Evolutionary conservation across 2,888 invertebrate species (phyloP), one percentile per base, ranked within the genome.

Genomic region (Mylabris sibirica): DNA sequence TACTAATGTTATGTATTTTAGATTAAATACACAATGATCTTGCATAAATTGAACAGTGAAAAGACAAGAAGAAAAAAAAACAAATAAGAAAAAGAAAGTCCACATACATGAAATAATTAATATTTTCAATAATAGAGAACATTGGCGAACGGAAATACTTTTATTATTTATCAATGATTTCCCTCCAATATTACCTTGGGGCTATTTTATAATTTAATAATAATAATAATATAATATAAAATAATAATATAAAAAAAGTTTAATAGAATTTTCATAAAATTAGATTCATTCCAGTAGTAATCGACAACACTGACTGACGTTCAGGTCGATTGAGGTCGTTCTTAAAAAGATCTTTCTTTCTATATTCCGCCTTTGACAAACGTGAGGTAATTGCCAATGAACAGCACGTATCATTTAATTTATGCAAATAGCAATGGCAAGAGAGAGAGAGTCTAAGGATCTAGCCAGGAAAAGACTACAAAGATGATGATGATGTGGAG

Each of bases 371-470:
- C 44, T 17, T 44, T 44, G 44, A 44, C 44, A 44, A 44, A 44
- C 44, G 44, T 44, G 44, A 44, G 44, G 44, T 44, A 44, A 44
- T 44, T 44, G 44, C 44, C 44, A 44, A 44, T 44, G 44, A 44
- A 44, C 44, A 44, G 44, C 44, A 44, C 44, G 44, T 44, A 44
- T 44, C 44, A 17, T 44, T 44, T 44, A 44, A 44, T 44, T 44
- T 44, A 44, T 44, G 44, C 44, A 44, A 44, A 44, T 44, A n/a
- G 44, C 44, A 44, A 44, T 44, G n/a, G 44, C 44, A 44, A 44
- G n/a, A 17, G 17, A 44, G 44, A 41, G 41, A 44, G 44, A 44
- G 44, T 44, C 44, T 44, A 44, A n/a, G 44, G 6, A 44, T 44
- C 44, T 44, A 44, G n/a, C 44, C 8, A 17, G 44, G 44, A 4